phyloP scores from a whole-genome alignment of 2,888 invertebrate genomes.

The Amblyteles armatorius region DNA sequence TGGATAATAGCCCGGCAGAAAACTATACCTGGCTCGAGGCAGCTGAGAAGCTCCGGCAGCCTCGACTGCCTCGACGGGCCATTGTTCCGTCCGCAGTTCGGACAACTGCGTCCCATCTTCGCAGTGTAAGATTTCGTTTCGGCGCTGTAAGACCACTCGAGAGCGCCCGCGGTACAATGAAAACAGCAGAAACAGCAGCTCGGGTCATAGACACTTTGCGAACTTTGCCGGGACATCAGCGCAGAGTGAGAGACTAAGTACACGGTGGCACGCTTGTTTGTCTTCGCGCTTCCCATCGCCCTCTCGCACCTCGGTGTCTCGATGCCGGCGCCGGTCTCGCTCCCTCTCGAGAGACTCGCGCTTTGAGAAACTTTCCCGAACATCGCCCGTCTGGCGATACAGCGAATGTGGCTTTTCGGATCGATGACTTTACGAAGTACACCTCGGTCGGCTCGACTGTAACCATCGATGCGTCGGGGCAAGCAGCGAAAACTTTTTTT shows the following conservation, averaged over 20 bases:
- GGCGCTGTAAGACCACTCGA: slow-evolving; percentile 54
- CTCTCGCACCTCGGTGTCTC: slow-evolving; percentile 11
- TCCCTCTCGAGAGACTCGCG: not conserved
- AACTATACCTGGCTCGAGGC: slow-evolving; percentile 42
- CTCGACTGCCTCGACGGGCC: slow-evolving; percentile 40
- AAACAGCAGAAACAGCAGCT: slow-evolving; percentile 35
- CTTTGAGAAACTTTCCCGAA: slow-evolving; percentile 51
- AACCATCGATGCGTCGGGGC: not conserved
- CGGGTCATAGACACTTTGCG: slow-evolving; percentile 59
- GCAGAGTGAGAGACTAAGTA: slow-evolving; percentile 5
- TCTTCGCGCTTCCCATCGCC: slow-evolving; percentile 25
- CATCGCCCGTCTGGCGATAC: slow-evolving; percentile 29
- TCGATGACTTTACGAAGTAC: slow-evolving; percentile 48
- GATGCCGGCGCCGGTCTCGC: slow-evolving; percentile 1
- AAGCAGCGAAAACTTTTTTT: not conserved
- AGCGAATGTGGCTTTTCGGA: slow-evolving; percentile 55
- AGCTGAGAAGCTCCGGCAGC: slow-evolving; percentile 56
- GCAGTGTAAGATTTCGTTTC: slow-evolving; percentile 58
- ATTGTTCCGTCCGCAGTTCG: slow-evolving; percentile 57
- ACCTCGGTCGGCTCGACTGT: not conserved
- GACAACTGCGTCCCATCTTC: slow-evolving; percentile 4
- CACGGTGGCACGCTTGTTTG: slow-evolving; percentile 55
- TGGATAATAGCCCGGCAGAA: slow-evolving; percentile 36
- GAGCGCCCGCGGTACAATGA: slow-evolving; percentile 45
- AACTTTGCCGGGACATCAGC: slow-evolving; percentile 53